A percentile compares a stretch with the other conserved stretches of the same genome.
Conservation (phyloP, 2,888 invertebrate species). For the Nomada goodeniana region DNA sequence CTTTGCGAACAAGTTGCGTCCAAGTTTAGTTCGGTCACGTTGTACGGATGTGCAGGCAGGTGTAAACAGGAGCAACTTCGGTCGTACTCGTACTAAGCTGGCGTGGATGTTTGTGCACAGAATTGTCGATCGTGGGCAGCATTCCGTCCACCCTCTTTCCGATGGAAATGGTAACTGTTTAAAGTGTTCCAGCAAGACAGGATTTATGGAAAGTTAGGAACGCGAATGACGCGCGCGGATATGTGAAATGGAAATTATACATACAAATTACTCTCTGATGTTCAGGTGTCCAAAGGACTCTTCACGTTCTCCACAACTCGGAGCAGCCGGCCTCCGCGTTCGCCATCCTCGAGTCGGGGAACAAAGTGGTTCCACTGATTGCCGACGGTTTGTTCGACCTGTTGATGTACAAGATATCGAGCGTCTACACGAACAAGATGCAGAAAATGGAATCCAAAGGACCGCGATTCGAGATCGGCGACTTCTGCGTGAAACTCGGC, state of each 20-base stretch:
- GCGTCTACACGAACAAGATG: slow-evolving; percentile 95
- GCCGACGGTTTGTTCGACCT: slow-evolving; percentile 96
- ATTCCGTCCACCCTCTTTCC: too few relatives aligned
- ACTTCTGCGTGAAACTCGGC: slow-evolving; percentile 97
- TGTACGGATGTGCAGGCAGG: slow-evolving; percentile 40
- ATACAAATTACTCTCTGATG: background rate
- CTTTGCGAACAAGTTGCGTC: slow-evolving; percentile 54
- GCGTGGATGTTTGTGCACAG: background rate
- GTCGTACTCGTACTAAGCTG: slow-evolving; percentile 24
- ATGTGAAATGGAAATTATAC: too few relatives aligned
- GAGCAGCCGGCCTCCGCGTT: slow-evolving; percentile 98
- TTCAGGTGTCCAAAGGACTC: slow-evolving; percentile 90
- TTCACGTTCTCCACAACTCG: slow-evolving; percentile 97
- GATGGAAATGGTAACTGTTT: too few relatives aligned
- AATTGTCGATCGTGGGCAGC: background rate
- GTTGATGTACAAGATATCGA: slow-evolving; percentile 94
- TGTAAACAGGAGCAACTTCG: slow-evolving; percentile 30
- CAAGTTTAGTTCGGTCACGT: slow-evolving; percentile 47
- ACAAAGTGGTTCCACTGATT: slow-evolving; percentile 93
- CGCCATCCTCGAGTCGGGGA: slow-evolving; percentile 94
- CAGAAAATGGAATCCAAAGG: slow-evolving; percentile 96
- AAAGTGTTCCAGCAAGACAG: too few relatives aligned
- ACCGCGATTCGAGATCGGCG: slow-evolving; percentile 93
- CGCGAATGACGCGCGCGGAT: background rate
- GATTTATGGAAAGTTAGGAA: background rate